A percentile compares a stretch with the other conserved stretches of the same genome.
Conservation (phyloP, 53 echinoderm and acorn worm species). For the Arbacia lixula region DNA sequence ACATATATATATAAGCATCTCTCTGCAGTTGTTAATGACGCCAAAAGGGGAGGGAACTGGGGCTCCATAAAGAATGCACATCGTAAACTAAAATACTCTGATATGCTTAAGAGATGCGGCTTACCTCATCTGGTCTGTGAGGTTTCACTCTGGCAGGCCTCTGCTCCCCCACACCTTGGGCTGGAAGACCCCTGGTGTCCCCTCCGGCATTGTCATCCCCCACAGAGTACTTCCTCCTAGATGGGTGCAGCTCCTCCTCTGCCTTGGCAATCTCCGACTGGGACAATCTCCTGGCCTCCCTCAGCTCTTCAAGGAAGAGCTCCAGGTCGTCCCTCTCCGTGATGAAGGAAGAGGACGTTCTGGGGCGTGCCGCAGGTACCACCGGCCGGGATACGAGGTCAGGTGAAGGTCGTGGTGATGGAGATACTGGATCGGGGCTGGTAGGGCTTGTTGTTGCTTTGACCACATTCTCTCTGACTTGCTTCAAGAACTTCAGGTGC, state of each 20-base stretch:
- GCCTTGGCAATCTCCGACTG: slow-evolving; percentile 87
- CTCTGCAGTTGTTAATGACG: too few relatives aligned
- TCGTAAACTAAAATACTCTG: too few relatives aligned
- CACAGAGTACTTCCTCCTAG: slow-evolving; percentile 14
- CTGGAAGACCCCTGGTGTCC: neutral
- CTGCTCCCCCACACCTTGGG: neutral
- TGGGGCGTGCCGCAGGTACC: neutral
- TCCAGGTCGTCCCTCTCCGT: slow-evolving; percentile 68
- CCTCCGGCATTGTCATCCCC: slow-evolving; percentile 8
- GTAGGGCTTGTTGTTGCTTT: slow-evolving; percentile 62
- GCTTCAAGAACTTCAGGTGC: slow-evolving; percentile 75
- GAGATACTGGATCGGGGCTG: slow-evolving; percentile 6
- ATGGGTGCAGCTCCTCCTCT: slow-evolving; percentile 67
- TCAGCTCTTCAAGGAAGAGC: slow-evolving; percentile 65
- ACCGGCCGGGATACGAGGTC: slow-evolving; percentile 4
- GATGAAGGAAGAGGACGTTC: slow-evolving; percentile 39
- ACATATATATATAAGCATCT: too few relatives aligned
- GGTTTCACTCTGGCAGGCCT: neutral
- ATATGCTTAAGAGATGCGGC: too few relatives aligned
- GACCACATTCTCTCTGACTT: slow-evolving; percentile 73
- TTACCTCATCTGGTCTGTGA: slow-evolving; percentile 36
- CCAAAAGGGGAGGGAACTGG: too few relatives aligned
- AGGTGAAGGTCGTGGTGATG: slow-evolving; percentile 31
- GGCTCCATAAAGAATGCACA: too few relatives aligned
- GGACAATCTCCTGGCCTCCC: slow-evolving; percentile 76